Percentiles rank a stretch among this genome's conserved stretches.
phyloP scores from a whole-genome alignment of 2,797 vertebrate species.

The Rhodeus uyekii region DNA sequence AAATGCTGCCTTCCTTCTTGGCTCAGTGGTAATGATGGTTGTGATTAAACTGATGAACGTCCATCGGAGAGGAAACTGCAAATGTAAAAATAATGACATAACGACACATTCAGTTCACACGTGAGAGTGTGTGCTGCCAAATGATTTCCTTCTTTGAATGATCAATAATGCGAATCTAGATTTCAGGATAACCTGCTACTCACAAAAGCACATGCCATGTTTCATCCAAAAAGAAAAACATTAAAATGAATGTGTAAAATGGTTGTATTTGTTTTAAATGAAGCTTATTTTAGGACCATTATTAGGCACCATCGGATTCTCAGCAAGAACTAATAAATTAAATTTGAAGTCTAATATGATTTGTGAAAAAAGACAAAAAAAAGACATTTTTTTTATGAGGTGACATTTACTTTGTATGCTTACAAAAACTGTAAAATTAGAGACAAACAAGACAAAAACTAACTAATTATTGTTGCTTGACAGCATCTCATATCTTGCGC shows the following conservation, averaged over 20 bases:
- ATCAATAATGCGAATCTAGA: background rate
- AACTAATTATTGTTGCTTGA: background rate
- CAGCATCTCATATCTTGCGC: background rate
- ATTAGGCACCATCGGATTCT: background rate
- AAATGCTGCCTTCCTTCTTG: slow-evolving; percentile 42
- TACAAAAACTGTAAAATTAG: background rate
- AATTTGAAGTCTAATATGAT: no score
- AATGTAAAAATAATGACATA: slow-evolving; percentile 53
- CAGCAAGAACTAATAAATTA: no score
- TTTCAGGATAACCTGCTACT: background rate
- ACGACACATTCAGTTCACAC: slow-evolving; percentile 41
- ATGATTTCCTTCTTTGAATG: background rate
- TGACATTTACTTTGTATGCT: no score
- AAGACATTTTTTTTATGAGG: no score
- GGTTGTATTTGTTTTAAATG: background rate
- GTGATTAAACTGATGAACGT: slow-evolving; percentile 52
- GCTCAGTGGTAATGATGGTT: slow-evolving; percentile 49
- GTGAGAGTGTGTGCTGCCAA: slow-evolving; percentile 29
- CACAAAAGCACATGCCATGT: background rate
- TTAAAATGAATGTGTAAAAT: background rate
- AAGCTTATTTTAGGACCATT: background rate
- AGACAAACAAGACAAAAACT: background rate
- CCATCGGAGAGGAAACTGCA: slow-evolving; percentile 38
- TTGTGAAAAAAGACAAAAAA: no score
- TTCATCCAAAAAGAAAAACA: background rate